phyloP scores from a whole-genome alignment of 2,113 vertebrate species.

The Oncorhynchus tshawytscha region DNA sequence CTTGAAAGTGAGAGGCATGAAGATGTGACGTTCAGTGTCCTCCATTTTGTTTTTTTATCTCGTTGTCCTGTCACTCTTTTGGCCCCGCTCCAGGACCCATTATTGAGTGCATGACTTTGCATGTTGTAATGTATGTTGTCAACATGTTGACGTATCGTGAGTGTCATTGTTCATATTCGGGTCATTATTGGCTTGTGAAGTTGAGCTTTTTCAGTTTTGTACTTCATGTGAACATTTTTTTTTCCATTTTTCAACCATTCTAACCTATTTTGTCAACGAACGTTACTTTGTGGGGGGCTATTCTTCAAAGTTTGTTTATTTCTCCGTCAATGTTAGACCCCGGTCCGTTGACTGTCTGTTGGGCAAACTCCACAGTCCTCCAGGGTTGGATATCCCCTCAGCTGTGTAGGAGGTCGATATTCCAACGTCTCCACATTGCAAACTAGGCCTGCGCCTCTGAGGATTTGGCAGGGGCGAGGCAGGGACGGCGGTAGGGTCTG shows the following conservation, averaged over 20 bases:
- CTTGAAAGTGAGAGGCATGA: slow-evolving; percentile 49
- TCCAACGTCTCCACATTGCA: neutral
- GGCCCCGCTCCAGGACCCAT: neutral
- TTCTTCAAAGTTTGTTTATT: neutral
- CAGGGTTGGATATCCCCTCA: neutral
- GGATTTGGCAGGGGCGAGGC: slow-evolving; percentile 2
- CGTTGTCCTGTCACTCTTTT: neutral
- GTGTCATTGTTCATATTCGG: neutral
- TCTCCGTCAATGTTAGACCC: neutral
- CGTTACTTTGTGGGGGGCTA: neutral
- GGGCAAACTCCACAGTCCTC: neutral
- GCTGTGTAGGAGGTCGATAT: slow-evolving; percentile 20
- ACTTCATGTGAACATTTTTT: neutral
- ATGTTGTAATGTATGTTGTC: neutral
- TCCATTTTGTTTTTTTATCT: slow-evolving; percentile 13
- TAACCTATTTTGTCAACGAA: neutral
- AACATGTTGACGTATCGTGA: neutral
- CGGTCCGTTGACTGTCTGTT: neutral
- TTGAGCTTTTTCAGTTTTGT: neutral
- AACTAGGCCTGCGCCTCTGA: slow-evolving; percentile 32
- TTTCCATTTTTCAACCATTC: neutral
- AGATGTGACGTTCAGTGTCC: slow-evolving; percentile 31
- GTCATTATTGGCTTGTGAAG: slow-evolving; percentile 9
- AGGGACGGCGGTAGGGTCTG: neutral
- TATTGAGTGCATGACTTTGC: neutral